A percentile compares a stretch with the other conserved stretches of the same genome.
phyloP scores from a whole-genome alignment of 1,140 invertebrate species.

The Homarus americanus region DNA sequence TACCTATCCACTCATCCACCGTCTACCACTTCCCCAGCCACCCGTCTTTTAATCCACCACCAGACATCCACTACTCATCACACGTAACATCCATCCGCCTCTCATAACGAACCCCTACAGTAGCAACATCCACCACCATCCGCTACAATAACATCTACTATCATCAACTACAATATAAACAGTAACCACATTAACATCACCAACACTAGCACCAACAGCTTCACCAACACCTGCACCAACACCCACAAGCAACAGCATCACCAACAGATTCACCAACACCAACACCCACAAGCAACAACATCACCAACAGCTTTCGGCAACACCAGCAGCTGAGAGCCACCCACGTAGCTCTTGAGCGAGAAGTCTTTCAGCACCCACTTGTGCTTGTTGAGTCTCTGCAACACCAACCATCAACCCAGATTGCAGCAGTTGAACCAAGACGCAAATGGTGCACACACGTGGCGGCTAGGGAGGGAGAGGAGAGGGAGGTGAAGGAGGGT shows the following conservation, averaged over 20 bases:
- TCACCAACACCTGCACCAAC: background rate
- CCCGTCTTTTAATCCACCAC: no score
- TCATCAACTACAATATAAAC: background rate
- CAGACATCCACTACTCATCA: no score
- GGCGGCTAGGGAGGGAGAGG: no score
- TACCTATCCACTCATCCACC: no score
- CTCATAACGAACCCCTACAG: no score
- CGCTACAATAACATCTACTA: no score
- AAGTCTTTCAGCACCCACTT: background rate
- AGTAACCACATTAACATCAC: background rate
- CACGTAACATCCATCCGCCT: no score
- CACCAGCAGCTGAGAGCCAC: background rate
- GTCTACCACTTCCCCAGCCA: no score
- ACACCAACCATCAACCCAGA: background rate
- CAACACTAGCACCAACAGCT: background rate
- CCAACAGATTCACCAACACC: background rate
- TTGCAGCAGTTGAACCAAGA: constrained; percentile 14
- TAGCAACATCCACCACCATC: no score
- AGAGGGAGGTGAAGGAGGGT: no score
- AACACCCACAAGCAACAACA: background rate
- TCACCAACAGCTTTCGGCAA: background rate
- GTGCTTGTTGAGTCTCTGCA: background rate
- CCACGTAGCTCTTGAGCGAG: background rate
- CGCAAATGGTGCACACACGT: background rate
- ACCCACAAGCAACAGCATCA: background rate